Base-by-base conservation (phyloP, 2,888 invertebrate genomes). In the Lasius platythorax region DNA sequence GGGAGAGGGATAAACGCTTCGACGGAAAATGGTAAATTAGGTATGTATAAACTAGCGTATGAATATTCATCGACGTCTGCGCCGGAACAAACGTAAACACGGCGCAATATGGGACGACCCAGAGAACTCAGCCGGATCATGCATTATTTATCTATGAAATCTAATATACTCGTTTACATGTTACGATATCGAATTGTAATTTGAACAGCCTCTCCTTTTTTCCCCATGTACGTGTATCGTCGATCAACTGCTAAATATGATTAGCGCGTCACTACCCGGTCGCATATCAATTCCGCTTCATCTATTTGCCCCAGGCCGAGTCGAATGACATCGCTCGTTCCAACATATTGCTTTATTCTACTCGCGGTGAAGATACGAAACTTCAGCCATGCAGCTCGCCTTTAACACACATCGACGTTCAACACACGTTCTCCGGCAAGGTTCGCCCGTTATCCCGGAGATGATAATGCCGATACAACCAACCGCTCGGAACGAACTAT, bases 21-120 rank as follows among this genome's bases (percentile, higher is more conserved):
- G 73, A 73, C 79, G 79, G 79, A 81, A 81, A 81, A 81, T 81
- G 79, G 79, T 81, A 81, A 81, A 81, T 81, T 81, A 81, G 79
- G 73, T 81, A 81, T 81, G 73, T 81, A 73, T 81, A 81, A 81
- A 81, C 79, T 61, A 73, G 37, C 79, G 73, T 73, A 81, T 81
- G 79, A 81, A 81, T 81, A 81, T 81, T 81, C 79, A 81, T 81
- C 79, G 73, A 28, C 61, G 73, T 81, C 79, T 81, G 79, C 79
- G 43, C 61, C 79, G 46, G 79, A 61, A 73, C 73, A 81, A 73
- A 81, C 79, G 79, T 81, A 73, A 81, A 81, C 79, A 81, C 46
- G 73, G 79, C 73, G 79, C 79, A 73, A 81, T 81, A 81, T 81
- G 73, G 73, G 61, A 73, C 73, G 79, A 81, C 61, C 61, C 73